Percentiles rank a stretch among this genome's conserved stretches.
These are phyloP conservation scores for Ophioninae sp. DNA, from an alignment of 2,888 invertebrate genomes.

Conservation along the genomic window DNA sequence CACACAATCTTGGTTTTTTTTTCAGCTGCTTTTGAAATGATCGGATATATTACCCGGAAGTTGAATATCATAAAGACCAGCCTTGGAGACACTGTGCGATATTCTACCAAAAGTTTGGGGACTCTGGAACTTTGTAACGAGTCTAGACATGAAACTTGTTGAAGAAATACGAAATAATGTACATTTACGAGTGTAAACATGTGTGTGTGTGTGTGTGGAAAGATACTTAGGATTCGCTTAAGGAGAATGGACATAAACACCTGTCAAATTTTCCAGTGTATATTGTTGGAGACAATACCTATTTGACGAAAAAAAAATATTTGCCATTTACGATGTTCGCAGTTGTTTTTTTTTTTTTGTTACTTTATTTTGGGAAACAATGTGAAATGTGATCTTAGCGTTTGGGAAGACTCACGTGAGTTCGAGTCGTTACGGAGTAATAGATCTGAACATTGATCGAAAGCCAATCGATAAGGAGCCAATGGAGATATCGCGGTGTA, in stretches of 20 bases:
- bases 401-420: background rate
- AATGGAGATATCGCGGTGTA: background rate
- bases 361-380: background rate
- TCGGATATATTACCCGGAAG: background rate
- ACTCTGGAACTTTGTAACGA: background rate
- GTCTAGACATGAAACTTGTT: constrained; percentile 14
- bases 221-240: background rate
- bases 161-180: constrained; percentile 1
- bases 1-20: background rate
- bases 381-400: background rate
- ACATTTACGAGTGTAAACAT: background rate
- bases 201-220: background rate
- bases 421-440: background rate
- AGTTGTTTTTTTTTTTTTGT: background rate
- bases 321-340: background rate
- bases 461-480: background rate
- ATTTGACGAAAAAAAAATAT: background rate
- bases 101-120: constrained; percentile 4
- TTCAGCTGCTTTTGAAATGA: background rate
- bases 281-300: background rate
- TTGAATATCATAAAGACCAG: background rate
- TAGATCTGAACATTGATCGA: background rate
- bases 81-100: background rate
- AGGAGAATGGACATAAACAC: background rate
- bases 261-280: background rate